phyloP scores from a whole-genome alignment of 2,113 vertebrate genomes.

The Galeopterus variegatus region DNA sequence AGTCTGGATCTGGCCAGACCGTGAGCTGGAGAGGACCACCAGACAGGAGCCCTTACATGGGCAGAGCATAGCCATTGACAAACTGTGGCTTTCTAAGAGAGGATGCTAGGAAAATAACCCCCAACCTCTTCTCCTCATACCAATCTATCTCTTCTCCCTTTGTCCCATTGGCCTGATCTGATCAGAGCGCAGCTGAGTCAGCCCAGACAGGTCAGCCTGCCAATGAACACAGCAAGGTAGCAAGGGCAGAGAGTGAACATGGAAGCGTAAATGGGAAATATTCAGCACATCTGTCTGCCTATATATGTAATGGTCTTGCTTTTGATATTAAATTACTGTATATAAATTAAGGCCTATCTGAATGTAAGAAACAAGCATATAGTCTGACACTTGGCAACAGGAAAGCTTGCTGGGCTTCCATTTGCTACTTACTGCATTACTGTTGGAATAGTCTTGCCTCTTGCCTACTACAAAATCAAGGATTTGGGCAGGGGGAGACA shows the following conservation, averaged over 20 bases:
- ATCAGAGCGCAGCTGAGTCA: neutral
- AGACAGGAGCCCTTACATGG: neutral
- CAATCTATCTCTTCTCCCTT: neutral
- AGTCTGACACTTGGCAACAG: neutral
- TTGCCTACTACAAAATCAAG: neutral
- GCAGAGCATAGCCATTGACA: neutral
- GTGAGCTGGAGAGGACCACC: neutral
- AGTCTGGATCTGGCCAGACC: neutral
- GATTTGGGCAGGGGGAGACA: neutral
- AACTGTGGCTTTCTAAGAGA: neutral
- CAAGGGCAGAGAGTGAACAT: neutral
- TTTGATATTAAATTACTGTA: neutral
- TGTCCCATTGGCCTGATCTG: neutral
- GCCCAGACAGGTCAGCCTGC: neutral
- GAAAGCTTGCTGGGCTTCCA: neutral
- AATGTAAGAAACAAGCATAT: neutral
- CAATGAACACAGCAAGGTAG: neutral
- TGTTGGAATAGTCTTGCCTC: neutral
- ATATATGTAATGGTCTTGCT: neutral
- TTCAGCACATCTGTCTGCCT: neutral
- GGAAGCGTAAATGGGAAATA: neutral
- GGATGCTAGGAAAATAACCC: neutral
- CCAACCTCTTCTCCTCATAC: too few species aligned
- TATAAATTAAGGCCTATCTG: neutral
- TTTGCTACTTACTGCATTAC: neutral